A percentile compares a stretch with the other conserved stretches of the same genome.
phyloP scores from a whole-genome alignment of 2,888 invertebrate genomes.

The Acronicta psi region DNA sequence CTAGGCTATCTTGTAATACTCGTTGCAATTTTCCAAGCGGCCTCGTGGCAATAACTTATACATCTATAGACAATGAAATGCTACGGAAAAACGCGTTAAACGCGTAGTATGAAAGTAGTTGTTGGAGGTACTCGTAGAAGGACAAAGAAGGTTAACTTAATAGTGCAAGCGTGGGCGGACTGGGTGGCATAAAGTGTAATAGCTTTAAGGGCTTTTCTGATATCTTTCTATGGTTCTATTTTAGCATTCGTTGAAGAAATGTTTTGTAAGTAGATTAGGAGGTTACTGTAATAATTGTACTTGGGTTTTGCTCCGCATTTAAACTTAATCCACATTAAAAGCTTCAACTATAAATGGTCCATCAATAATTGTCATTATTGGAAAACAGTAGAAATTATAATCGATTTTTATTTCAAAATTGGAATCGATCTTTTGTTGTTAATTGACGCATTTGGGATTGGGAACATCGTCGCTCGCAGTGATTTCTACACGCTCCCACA shows the following conservation, averaged over 20 bases:
- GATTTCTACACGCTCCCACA: slow-evolving; percentile 19
- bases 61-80: slow-evolving; percentile 31
- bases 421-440: too few species aligned
- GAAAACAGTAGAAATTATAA: too few species aligned
- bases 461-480: neutral
- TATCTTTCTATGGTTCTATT: neutral
- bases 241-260: too few species aligned
- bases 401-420: too few species aligned
- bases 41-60: slow-evolving; percentile 50
- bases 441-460: neutral
- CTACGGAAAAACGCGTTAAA: slow-evolving; percentile 31
- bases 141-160: slow-evolving; percentile 11
- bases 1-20: slow-evolving; percentile 50
- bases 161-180: slow-evolving; percentile 19
- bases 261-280: too few species aligned
- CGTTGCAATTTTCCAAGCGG: slow-evolving; percentile 57
- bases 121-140: slow-evolving; percentile 31
- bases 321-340: too few species aligned
- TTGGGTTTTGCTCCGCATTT: too few species aligned
- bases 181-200: neutral
- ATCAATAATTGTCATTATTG: too few species aligned
- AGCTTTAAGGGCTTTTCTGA: slow-evolving; percentile 8
- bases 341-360: too few species aligned
- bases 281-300: too few species aligned
- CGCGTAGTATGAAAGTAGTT: slow-evolving; percentile 28